Conservation (phyloP, 2,888 invertebrate species). For the Drosophila basisetae region DNA sequence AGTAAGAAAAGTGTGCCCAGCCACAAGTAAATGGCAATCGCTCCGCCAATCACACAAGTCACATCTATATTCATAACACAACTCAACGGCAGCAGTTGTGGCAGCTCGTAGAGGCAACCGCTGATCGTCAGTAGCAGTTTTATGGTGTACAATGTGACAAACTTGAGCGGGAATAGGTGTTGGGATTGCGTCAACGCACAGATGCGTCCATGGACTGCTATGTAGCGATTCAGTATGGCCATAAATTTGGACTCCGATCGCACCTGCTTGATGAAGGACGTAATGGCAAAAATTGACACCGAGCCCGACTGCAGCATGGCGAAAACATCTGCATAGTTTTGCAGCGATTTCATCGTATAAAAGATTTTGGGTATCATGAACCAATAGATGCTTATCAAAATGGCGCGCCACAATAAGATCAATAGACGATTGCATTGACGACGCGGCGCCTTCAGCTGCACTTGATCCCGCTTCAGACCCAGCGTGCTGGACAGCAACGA, state of each 20-base stretch:
- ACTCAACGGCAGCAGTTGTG: constrained; percentile 39
- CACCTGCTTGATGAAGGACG: constrained; percentile 65
- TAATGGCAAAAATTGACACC: constrained; percentile 64
- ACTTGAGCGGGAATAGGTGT: constrained; percentile 57
- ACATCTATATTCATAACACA: not conserved
- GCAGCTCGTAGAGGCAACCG: constrained; percentile 69
- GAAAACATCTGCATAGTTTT: constrained; percentile 60
- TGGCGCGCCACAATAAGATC: constrained; percentile 52
- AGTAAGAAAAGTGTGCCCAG: constrained; percentile 71
- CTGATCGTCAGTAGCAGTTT: constrained; percentile 64
- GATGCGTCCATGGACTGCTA: constrained; percentile 59
- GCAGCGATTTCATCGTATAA: not conserved
- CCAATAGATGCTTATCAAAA: constrained; percentile 57
- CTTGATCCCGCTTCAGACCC: constrained; percentile 25
- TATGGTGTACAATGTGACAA: constrained; percentile 48
- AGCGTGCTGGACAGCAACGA: constrained; percentile 63
- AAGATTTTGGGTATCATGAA: constrained; percentile 54
- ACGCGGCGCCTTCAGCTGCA: constrained; percentile 42
- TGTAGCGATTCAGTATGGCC: constrained; percentile 65
- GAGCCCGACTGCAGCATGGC: constrained; percentile 60
- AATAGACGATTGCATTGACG: constrained; percentile 42
- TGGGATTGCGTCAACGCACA: constrained; percentile 24
- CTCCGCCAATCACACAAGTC: not conserved
- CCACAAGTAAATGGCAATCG: constrained; percentile 72
- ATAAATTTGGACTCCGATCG: constrained; percentile 48